These are phyloP conservation scores for Hozukius guyotensis DNA, from an alignment of 2,797 vertebrate genomes.

Conservation along the genomic window DNA sequence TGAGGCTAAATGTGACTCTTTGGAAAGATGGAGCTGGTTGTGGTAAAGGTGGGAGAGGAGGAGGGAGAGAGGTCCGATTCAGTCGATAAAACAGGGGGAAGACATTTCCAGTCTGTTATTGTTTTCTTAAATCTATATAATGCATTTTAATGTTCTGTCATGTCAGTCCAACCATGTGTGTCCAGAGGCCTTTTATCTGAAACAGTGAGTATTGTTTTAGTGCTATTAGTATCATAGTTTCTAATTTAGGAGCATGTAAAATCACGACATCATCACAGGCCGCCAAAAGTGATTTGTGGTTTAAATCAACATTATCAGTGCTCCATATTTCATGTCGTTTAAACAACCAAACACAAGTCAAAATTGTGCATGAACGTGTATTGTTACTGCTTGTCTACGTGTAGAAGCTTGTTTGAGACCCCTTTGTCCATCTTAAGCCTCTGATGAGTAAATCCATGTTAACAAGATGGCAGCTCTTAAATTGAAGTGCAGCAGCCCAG, in stretches of 20 bases:
- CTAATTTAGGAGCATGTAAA: neutral
- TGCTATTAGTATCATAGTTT: neutral
- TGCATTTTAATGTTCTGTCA: conserved; percentile 8
- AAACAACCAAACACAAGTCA: neutral
- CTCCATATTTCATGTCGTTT: neutral
- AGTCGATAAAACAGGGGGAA: conserved; percentile 29
- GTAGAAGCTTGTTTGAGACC: conserved; percentile 3
- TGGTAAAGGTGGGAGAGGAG: conserved; percentile 57
- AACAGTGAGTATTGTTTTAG: conserved; percentile 2
- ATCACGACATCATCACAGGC: neutral
- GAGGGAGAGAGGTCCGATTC: conserved; percentile 10
- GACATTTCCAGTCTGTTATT: conserved; percentile 7
- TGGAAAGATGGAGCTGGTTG: conserved; percentile 70
- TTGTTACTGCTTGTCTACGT: neutral
- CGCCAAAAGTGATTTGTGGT: neutral
- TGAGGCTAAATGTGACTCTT: conserved; percentile 55
- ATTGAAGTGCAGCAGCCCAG: conserved; percentile 50
- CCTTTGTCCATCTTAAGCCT: conserved; percentile 12
- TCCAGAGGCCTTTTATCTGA: neutral
- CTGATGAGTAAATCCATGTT: conserved; percentile 73
- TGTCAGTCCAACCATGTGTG: neutral
- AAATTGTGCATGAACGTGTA: neutral
- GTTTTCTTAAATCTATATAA: conserved; percentile 17
- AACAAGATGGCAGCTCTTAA: conserved; percentile 72
- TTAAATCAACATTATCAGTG: conserved; percentile 20